These are phyloP conservation scores for Serrognathus titanus DNA, from an alignment of 2,888 invertebrate species.

Conservation along the genomic window DNA sequence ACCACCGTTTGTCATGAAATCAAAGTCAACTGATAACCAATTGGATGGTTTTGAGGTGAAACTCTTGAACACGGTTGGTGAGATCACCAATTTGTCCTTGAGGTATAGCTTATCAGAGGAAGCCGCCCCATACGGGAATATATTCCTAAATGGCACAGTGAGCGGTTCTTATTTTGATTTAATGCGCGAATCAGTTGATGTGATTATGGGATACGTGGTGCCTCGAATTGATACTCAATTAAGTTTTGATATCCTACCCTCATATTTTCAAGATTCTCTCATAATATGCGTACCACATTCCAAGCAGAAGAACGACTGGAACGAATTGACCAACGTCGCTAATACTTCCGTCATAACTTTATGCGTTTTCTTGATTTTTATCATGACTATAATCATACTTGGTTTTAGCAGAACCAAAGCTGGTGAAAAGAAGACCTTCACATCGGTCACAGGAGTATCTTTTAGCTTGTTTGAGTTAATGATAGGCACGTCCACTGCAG, in stretches of 20 bases:
- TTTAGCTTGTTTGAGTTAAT: constrained; percentile 20
- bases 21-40: constrained; percentile 19
- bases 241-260: constrained; percentile 36
- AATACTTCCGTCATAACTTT: constrained; percentile 21
- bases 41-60: constrained; percentile 34
- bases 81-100: constrained; percentile 32
- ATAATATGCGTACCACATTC: constrained; percentile 42
- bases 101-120: constrained; percentile 24
- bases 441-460: background rate
- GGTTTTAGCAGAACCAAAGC: background rate
- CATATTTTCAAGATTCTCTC: constrained; percentile 39
- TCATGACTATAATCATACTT: constrained; percentile 8
- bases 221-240: constrained; percentile 31
- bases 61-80: constrained; percentile 31
- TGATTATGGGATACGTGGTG: constrained; percentile 40
- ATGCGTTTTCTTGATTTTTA: constrained; percentile 13
- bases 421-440: constrained; percentile 1
- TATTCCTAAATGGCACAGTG: constrained; percentile 29
- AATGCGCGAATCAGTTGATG: constrained; percentile 32
- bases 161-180: constrained; percentile 34
- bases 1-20: constrained; percentile 39
- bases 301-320: constrained; percentile 29
- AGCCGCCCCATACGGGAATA: constrained; percentile 28
- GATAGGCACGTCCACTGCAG: constrained; percentile 26
- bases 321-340: constrained; percentile 24